These are phyloP conservation scores for Agonopterix subpropinquella DNA, from an alignment of 2,888 invertebrate genomes.

Conservation along the genomic window DNA sequence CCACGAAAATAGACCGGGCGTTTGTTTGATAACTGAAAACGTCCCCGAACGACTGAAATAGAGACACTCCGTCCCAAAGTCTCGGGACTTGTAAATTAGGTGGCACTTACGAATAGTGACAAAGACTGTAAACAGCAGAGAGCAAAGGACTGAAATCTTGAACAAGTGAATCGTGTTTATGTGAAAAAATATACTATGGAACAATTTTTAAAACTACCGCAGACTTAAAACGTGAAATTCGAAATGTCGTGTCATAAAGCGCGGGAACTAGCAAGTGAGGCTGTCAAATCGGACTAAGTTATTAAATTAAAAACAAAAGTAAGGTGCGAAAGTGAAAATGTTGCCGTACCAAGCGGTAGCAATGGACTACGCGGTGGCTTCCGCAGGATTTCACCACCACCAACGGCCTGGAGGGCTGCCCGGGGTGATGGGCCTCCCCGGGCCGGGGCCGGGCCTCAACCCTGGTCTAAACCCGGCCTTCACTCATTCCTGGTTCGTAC, in stretches of 20 bases:
- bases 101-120: not conserved
- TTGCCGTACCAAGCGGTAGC: conserved; percentile 92
- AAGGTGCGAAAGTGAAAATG: conserved; percentile 71
- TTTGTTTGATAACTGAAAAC: conserved; percentile 65
- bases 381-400: conserved; percentile 70
- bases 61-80: conserved; percentile 8
- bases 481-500: conserved; percentile 97
- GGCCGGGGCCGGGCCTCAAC: conserved; percentile 66
- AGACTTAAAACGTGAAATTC: conserved; percentile 3
- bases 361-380: conserved; percentile 86
- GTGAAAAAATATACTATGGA: conserved; percentile 22
- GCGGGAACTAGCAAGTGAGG: conserved; percentile 35
- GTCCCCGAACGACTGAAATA: conserved; percentile 26
- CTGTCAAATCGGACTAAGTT: conserved; percentile 31
- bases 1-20: conserved; percentile 57
- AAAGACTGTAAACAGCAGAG: not conserved
- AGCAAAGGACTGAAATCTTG: not conserved
- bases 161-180: conserved; percentile 2
- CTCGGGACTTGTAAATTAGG: conserved; percentile 22
- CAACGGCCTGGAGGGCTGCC: conserved; percentile 71
- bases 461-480: conserved; percentile 82
- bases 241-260: conserved; percentile 36
- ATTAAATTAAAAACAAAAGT: conserved; percentile 4
- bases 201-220: conserved; percentile 20
- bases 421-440: conserved; percentile 75